These are phyloP conservation scores for Panzeria rudis DNA, from an alignment of 2,888 invertebrate genomes.

Conservation along the genomic window DNA sequence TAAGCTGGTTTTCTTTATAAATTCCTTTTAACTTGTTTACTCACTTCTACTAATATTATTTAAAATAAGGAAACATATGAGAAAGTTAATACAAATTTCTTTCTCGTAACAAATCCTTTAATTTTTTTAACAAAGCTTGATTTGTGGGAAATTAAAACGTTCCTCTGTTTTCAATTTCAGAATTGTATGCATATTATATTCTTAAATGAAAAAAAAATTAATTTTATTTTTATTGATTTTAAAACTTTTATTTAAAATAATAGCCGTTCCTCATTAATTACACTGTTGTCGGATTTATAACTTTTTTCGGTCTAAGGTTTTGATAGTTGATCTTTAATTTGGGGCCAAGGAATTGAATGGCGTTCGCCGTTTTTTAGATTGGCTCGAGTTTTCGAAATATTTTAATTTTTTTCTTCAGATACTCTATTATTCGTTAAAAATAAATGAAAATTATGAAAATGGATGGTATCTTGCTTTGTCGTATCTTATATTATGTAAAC, in stretches of 20 bases:
- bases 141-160: neutral
- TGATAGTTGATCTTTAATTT: too few relatives aligned
- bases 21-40: slow-evolving; percentile 31
- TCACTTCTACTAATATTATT: slow-evolving; percentile 56
- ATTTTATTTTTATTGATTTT: slow-evolving; percentile 24
- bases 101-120: slow-evolving; percentile 3
- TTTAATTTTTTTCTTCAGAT: too few relatives aligned
- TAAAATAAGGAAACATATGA: slow-evolving; percentile 28
- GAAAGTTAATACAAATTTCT: neutral
- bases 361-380: too few relatives aligned
- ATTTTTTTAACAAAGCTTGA: slow-evolving; percentile 10
- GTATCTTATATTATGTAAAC: too few relatives aligned
- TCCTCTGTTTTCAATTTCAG: slow-evolving; percentile 5
- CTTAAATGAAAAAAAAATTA: slow-evolving; percentile 25
- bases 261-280: slow-evolving; percentile 24
- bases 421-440: too few relatives aligned
- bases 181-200: slow-evolving; percentile 14
- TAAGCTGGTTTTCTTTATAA: slow-evolving; percentile 75
- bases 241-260: slow-evolving; percentile 22
- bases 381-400: too few relatives aligned
- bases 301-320: too few relatives aligned
- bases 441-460: too few relatives aligned
- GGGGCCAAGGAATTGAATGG: too few relatives aligned
- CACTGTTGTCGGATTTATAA: too few relatives aligned
- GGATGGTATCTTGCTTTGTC: too few relatives aligned